Evolutionary conservation across 2,797 vertebrate species (phyloP).

Genomic region (Arrhamphus sclerolepis): DNA sequence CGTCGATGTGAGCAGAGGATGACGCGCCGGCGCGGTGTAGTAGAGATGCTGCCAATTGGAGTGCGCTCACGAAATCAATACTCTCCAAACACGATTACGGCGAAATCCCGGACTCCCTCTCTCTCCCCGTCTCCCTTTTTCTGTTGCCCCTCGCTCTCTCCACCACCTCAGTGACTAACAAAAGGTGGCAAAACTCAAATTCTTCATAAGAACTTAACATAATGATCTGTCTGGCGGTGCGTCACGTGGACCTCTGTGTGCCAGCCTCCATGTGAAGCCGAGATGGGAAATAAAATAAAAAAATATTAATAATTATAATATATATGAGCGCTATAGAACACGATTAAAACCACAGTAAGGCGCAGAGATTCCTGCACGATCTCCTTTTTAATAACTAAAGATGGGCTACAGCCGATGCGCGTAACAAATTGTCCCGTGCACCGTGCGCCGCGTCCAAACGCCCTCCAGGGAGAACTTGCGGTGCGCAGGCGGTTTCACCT

Average conservation of each 20-base stretch:
- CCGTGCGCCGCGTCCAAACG: slow-evolving; percentile 46
- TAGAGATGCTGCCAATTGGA: slow-evolving; percentile 82
- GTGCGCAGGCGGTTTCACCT: slow-evolving; percentile 60
- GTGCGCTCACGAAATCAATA: slow-evolving; percentile 77
- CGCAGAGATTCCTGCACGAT: slow-evolving; percentile 33
- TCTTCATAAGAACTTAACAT: slow-evolving; percentile 56
- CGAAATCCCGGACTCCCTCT: slow-evolving; percentile 60
- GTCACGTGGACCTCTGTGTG: slow-evolving; percentile 48
- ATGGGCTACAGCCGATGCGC: slow-evolving; percentile 12
- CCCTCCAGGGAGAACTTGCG: slow-evolving; percentile 51
- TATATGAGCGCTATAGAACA: background rate
- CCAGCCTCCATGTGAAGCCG: slow-evolving; percentile 33
- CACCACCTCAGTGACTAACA: slow-evolving; percentile 27
- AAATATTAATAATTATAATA: slow-evolving; percentile 15
- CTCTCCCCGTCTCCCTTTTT: background rate
- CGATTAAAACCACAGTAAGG: too few relatives aligned
- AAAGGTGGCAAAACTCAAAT: slow-evolving; percentile 26
- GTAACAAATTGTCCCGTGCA: slow-evolving; percentile 38
- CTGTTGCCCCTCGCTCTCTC: background rate
- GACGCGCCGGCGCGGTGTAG: slow-evolving; percentile 79
- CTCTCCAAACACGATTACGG: slow-evolving; percentile 73
- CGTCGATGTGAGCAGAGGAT: slow-evolving; percentile 79
- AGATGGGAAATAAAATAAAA: slow-evolving; percentile 4
- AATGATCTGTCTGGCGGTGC: slow-evolving; percentile 38
- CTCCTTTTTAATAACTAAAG: background rate